phyloP scores from a whole-genome alignment of 1,140 invertebrate species.

The Nasonia vitripennis region DNA sequence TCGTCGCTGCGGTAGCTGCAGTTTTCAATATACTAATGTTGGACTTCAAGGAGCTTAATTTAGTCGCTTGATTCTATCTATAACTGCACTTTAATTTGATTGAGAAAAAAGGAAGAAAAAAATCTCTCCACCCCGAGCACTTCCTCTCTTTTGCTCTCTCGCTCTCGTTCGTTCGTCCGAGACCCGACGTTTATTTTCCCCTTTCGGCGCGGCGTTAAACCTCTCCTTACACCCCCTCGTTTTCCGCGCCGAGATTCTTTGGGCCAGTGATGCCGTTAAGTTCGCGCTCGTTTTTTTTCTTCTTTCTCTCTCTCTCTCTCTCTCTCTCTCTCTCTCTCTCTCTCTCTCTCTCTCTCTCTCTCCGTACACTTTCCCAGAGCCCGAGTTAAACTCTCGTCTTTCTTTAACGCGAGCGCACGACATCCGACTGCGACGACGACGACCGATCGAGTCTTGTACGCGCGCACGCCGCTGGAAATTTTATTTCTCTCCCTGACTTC shows the following conservation, averaged over 20 bases:
- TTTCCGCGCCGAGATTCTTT: slow-evolving; percentile 22
- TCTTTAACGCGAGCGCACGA: neutral
- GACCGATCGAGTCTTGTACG: slow-evolving; percentile 3
- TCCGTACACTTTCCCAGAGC: neutral
- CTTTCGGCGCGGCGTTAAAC: neutral
- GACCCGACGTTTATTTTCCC: neutral
- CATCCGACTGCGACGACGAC: neutral
- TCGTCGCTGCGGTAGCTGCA: neutral
- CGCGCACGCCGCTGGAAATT: neutral
- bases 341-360: neutral
- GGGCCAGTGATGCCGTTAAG: neutral
- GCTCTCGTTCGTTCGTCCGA: neutral
- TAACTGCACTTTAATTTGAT: too few species aligned
- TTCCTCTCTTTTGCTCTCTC: neutral
- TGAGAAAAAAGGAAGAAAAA: neutral
- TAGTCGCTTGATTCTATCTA: too few species aligned
- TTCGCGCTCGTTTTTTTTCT: slow-evolving; percentile 27
- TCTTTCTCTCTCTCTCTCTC: neutral
- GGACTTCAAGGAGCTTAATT: neutral
- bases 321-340: too few species aligned
- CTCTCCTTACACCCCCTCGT: slow-evolving; percentile 4
- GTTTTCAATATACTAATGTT: slow-evolving; percentile 9
- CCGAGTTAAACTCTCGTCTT: slow-evolving; percentile 28
- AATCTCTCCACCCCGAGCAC: neutral
- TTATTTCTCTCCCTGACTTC: neutral